A percentile compares a stretch with the other conserved stretches of the same genome.
Evolutionary conservation across 2,888 invertebrate genomes (phyloP).

Genomic region (Drosophila prolongata): DNA sequence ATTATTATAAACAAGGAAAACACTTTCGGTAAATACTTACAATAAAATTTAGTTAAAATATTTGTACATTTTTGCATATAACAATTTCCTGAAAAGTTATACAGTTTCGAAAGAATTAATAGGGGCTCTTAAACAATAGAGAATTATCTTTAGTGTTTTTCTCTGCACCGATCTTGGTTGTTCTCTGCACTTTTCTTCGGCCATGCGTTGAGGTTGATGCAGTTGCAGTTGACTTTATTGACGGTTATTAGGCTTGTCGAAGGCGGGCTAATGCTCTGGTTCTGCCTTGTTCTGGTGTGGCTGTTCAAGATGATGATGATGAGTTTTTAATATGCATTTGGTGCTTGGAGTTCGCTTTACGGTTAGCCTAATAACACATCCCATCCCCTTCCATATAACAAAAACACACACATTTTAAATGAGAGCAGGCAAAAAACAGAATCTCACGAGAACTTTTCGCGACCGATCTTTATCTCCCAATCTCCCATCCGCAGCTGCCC

Average conservation of each 20-base stretch:
- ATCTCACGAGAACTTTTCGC: conserved; percentile 44
- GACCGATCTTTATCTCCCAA: background rate
- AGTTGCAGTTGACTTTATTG: conserved; percentile 69
- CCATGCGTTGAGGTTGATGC: conserved; percentile 43
- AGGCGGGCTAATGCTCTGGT: conserved; percentile 74
- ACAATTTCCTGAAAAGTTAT: no score
- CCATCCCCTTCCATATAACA: conserved; percentile 4
- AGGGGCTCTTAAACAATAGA: no score
- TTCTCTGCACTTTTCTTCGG: conserved; percentile 10
- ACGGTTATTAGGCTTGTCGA: conserved; percentile 79
- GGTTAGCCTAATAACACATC: conserved; percentile 71
- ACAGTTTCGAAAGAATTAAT: no score
- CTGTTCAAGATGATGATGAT: conserved; percentile 73
- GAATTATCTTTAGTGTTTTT: background rate
- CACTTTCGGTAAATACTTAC: no score
- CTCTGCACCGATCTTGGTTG: conserved; percentile 10
- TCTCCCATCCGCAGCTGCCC: conserved; percentile 88
- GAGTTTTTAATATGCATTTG: conserved; percentile 77
- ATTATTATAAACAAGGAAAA: no score
- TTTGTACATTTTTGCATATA: no score
- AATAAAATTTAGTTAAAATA: no score
- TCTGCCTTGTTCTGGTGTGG: conserved; percentile 47
- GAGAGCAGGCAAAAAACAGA: conserved; percentile 52
- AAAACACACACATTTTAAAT: conserved; percentile 22
- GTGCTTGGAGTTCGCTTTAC: conserved; percentile 69